Percentiles rank a stretch among this genome's conserved stretches.
phyloP scores from a whole-genome alignment of 2,888 invertebrate species.

The Dione vanillae region DNA sequence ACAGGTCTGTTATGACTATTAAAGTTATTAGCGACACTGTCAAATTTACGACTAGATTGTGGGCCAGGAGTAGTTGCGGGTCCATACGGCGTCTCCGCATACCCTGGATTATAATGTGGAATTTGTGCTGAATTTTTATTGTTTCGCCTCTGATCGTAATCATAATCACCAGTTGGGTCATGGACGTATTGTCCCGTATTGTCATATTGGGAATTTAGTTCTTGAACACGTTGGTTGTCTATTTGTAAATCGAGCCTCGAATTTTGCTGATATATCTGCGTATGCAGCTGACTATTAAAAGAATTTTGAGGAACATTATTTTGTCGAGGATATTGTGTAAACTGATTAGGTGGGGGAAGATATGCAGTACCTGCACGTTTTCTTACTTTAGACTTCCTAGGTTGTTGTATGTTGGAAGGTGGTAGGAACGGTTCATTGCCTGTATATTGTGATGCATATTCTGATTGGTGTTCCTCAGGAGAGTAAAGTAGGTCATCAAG shows the following conservation, averaged over 20 bases:
- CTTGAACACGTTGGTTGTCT: slow-evolving; percentile 74
- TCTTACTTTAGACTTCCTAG: slow-evolving; percentile 68
- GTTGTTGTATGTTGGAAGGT: slow-evolving; percentile 60
- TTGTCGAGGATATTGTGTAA: slow-evolving; percentile 69
- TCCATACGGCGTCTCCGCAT: slow-evolving; percentile 68
- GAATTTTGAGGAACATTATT: slow-evolving; percentile 71
- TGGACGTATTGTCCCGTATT: slow-evolving; percentile 77
- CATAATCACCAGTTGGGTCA: slow-evolving; percentile 78
- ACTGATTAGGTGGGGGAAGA: slow-evolving; percentile 76
- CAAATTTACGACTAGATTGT: slow-evolving; percentile 75
- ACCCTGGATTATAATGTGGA: slow-evolving; percentile 69
- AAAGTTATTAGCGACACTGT: slow-evolving; percentile 66
- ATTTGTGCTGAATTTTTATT: slow-evolving; percentile 57
- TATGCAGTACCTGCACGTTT: slow-evolving; percentile 79
- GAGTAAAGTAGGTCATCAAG: slow-evolving; percentile 77
- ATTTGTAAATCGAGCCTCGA: slow-evolving; percentile 70
- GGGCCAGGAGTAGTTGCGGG: slow-evolving; percentile 65
- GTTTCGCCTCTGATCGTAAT: slow-evolving; percentile 73
- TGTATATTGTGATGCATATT: slow-evolving; percentile 58
- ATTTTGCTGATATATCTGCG: slow-evolving; percentile 75
- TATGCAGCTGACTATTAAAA: slow-evolving; percentile 66
- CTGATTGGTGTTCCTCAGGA: slow-evolving; percentile 64
- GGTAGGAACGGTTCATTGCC: slow-evolving; percentile 65
- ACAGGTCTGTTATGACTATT: slow-evolving; percentile 70
- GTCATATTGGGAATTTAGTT: slow-evolving; percentile 68